These are phyloP conservation scores for Trichonephila inaurata DNA, from an alignment of 1,140 invertebrate species.

Conservation along the genomic window DNA sequence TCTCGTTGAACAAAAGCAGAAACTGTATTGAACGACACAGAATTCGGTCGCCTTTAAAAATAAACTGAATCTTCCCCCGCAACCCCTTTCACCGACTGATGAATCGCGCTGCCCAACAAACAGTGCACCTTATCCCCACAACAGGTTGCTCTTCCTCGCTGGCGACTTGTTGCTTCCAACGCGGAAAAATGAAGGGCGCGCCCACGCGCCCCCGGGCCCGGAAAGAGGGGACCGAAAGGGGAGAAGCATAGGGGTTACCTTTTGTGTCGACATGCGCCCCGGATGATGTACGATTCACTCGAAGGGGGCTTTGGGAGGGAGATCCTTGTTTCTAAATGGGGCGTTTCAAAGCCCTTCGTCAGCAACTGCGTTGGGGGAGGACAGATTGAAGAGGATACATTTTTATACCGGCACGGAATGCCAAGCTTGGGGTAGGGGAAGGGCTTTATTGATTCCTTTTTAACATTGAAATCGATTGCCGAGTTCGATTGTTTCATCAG, in stretches of 20 bases:
- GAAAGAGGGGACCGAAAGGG: background rate
- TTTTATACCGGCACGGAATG: background rate
- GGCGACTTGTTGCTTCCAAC: background rate
- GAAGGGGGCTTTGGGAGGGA: background rate
- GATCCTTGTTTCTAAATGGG: background rate
- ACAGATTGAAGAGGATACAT: background rate
- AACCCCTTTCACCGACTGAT: background rate
- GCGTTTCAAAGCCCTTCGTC: slow-evolving; percentile 20
- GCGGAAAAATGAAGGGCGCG: background rate
- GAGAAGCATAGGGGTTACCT: background rate
- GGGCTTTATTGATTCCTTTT: background rate
- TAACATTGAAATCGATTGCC: background rate
- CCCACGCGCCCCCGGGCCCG: background rate
- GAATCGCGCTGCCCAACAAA: background rate
- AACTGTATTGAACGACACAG: too few species aligned
- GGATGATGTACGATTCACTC: background rate
- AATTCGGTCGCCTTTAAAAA: too few species aligned
- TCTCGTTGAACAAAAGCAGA: too few species aligned
- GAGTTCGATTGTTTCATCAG: background rate
- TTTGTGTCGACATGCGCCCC: background rate
- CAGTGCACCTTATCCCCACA: background rate
- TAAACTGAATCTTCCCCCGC: background rate
- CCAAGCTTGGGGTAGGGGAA: background rate
- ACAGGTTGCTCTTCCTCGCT: background rate
- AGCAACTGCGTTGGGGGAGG: background rate